Base-by-base conservation (phyloP, 2,888 invertebrate genomes). In the Julus scandinavius region DNA sequence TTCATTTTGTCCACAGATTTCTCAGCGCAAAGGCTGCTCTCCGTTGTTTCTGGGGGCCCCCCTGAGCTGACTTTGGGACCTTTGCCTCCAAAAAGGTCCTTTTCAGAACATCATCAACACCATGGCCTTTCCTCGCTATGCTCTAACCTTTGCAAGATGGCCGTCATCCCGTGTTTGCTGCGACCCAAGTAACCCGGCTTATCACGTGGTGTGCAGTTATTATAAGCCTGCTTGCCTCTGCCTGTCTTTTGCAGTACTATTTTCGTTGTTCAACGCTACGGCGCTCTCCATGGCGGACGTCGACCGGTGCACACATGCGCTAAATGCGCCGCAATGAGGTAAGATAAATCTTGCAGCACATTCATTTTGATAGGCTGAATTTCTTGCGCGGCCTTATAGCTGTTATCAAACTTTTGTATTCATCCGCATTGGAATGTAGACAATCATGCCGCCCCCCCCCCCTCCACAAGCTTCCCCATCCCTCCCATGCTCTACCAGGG, bases 371-470 rank as follows among this genome's bases (percentile, higher is more conserved):
- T 85, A 85, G 85, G 85, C 85, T 85, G 85, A 85, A 85, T 85
- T 41, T 85, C 85, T 85, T 85, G 20, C 45, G 2, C 85, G 85
- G 41, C 85, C 41, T 85, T 49, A 85, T 41, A 41, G 49, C 85
- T 20, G 7, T 85, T 85, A 85, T 85, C 85, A 85, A 85, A 85
- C n/a, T 49, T 72, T 85, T n/a, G 41, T 49, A 85, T 85, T 85
- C 85, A 49, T 85, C 85, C 85, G 85, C 85, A 85, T 85, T 85
- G 41, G 85, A 85, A 85, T 85, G 85, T 85, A 41, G 85, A 85
- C 85, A 85, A 72, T 72, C 29, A 13, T 29, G 29, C 29, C 29
- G n/a, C n/a, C 2, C 63, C 63, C 63, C 17, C n/a, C 63, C 20
- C n/a, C 63, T n/a, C n/a, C 58, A 58, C 58, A 11, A 58, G 20